These are phyloP conservation scores for Gymnarchus niloticus DNA, from an alignment of 2,113 vertebrate species.

Conservation along the genomic window DNA sequence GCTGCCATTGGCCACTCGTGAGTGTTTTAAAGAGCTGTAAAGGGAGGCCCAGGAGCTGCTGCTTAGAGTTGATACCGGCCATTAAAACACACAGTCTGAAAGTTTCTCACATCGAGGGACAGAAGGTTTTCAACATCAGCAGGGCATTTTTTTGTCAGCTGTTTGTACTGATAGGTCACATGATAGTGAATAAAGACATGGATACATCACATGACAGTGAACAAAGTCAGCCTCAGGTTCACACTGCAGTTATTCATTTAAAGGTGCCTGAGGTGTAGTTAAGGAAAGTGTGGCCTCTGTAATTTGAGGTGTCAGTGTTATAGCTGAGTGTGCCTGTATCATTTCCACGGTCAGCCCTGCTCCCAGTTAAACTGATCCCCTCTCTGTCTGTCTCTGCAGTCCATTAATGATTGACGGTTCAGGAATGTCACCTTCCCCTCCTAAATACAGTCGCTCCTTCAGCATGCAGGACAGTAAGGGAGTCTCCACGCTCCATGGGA, in stretches of 20 bases:
- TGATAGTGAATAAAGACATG: too few species aligned
- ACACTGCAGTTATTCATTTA: not conserved
- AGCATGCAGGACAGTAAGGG: slow-evolving; percentile 18
- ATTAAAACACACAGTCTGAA: too few species aligned
- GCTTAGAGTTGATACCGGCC: too few species aligned
- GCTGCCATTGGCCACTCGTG: too few species aligned
- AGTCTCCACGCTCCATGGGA: slow-evolving; percentile 16
- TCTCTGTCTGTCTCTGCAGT: slow-evolving; percentile 12
- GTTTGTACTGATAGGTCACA: not conserved
- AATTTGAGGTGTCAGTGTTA: too few species aligned
- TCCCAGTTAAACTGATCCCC: not conserved
- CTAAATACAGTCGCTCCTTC: slow-evolving; percentile 32
- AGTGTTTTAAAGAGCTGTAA: too few species aligned
- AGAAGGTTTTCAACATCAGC: not conserved
- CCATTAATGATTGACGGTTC: slow-evolving; percentile 37
- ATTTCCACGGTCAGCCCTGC: not conserved
- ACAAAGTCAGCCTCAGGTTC: not conserved
- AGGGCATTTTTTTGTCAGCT: not conserved
- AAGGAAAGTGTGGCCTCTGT: too few species aligned
- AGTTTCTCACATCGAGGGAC: too few species aligned
- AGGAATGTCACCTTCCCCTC: slow-evolving; percentile 17
- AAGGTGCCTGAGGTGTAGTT: not conserved
- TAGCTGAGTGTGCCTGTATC: not conserved
- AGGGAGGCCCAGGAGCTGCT: too few species aligned
- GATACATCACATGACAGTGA: not conserved